phyloP scores from a whole-genome alignment of 2,113 vertebrate genomes.

The Trematomus loennbergii region DNA sequence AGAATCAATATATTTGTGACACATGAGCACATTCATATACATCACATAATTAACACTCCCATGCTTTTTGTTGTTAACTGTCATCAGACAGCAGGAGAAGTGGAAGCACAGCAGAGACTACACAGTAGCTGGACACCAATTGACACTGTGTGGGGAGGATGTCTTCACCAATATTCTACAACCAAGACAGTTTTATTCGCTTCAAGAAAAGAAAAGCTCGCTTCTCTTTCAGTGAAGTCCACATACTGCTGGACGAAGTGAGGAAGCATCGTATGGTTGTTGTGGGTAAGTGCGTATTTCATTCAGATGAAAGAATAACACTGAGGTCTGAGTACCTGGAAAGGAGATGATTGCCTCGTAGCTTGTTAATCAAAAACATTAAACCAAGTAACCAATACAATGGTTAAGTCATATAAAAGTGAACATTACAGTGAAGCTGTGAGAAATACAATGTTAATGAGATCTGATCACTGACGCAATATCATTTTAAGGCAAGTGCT shows the following conservation, averaged over 20 bases:
- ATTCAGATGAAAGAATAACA: neutral
- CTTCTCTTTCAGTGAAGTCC: constrained; percentile 85
- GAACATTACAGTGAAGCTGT: neutral
- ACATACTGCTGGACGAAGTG: constrained; percentile 86
- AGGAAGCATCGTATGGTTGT: constrained; percentile 82
- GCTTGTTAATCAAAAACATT: neutral
- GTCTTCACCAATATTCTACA: constrained; percentile 75
- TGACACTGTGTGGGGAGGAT: constrained; percentile 68
- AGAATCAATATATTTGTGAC: neutral
- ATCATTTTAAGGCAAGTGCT: neutral
- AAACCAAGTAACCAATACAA: neutral
- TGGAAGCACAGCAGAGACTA: constrained; percentile 8
- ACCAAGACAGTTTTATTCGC: constrained; percentile 72
- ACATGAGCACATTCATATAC: neutral
- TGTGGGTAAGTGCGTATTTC: constrained; percentile 68
- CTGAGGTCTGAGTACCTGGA: neutral
- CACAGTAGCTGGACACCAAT: constrained; percentile 31
- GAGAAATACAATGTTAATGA: neutral
- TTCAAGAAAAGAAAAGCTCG: constrained; percentile 86
- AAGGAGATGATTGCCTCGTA: neutral
- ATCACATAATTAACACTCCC: neutral
- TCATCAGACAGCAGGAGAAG: constrained; percentile 20
- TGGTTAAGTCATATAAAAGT: neutral
- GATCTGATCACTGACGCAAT: neutral
- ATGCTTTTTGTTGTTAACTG: constrained; percentile 1